Conservation (phyloP, 1,140 invertebrate species). For the Pectinophora gossypiella region DNA sequence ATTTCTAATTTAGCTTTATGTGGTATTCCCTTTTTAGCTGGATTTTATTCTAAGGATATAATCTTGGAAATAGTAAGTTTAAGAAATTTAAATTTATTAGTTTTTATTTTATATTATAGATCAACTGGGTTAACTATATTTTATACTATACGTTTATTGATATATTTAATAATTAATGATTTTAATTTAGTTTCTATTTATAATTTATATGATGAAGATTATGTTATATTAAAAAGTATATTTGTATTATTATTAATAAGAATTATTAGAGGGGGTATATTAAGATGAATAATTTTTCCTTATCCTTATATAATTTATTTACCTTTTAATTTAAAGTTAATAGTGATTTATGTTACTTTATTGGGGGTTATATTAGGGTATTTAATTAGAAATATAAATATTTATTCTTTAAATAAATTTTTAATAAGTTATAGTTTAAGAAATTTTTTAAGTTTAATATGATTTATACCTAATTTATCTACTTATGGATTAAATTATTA, state of each 20-base stretch:
- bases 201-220: conserved; percentile 66
- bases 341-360: conserved; percentile 62
- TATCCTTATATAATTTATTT: conserved; percentile 72
- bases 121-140: too few relatives aligned
- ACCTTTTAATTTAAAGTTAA: conserved; percentile 59
- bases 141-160: conserved; percentile 76
- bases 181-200: conserved; percentile 65
- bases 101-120: too few relatives aligned
- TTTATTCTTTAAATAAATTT: conserved; percentile 56
- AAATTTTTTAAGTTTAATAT: conserved; percentile 50
- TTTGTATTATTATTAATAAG: conserved; percentile 71
- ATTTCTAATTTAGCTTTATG: too few relatives aligned
- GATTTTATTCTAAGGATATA: too few relatives aligned
- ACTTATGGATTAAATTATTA: conserved; percentile 39
- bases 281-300: conserved; percentile 68
- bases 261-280: conserved; percentile 63
- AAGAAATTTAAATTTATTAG: too few relatives aligned
- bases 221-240: conserved; percentile 68
- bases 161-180: conserved; percentile 67
- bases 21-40: too few relatives aligned
- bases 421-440: conserved; percentile 44
- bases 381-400: conserved; percentile 54
- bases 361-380: conserved; percentile 47
- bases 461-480: conserved; percentile 64
- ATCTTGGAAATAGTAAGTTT: too few relatives aligned